Evolutionary conservation across 2,888 invertebrate genomes (phyloP), one percentile per base, ranked within the genome.

Genomic region (Synanthedon andrenaeformis): DNA sequence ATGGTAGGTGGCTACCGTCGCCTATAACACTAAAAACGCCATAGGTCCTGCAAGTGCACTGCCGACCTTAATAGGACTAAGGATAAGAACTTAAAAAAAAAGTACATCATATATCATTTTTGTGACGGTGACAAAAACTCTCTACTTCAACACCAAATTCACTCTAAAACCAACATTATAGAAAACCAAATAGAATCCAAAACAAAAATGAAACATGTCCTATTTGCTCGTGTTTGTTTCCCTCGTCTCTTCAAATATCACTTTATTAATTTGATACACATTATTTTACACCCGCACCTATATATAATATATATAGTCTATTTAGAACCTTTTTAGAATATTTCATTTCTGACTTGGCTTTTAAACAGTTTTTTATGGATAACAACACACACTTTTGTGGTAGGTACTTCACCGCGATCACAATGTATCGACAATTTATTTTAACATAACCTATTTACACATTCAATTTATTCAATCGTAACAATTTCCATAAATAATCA

Each of bases 281-380:
- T 45, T 45, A 45, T 45, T n/a, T 6, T 45, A 45, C 14, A 45
- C 3, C 35, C 10, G 10, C 35, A 10, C 35, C 13, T 12, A 2
- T 17, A 13, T 45, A 45, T 13, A 45, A 45, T 3, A 3, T 17
- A 13, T 10, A 41, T n/a, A 51, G 13, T 51, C 28, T 51, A 6
- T n/a, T n/a, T n/a, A n/a, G 41, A 12, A 51, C 17, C 48, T 49
- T 54, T 51, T 51, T 51, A 48, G 51, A 51, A 41, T 14, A 49
- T 51, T 51, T 54, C 54, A 51, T 54, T 14, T 51, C 41, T 51
- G 53, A 48, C n/a, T 51, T 35, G 45, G 17, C 41, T 35, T 45
- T 12, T 12, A 45, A 45, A 14, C 45, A 45, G 45, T 45, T 13
- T 45, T 13, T 13, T 14, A 13, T 45, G 45, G 45, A 13, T 14